Base-by-base conservation (phyloP, 2,797 vertebrate species). In the Falco columbarius region DNA sequence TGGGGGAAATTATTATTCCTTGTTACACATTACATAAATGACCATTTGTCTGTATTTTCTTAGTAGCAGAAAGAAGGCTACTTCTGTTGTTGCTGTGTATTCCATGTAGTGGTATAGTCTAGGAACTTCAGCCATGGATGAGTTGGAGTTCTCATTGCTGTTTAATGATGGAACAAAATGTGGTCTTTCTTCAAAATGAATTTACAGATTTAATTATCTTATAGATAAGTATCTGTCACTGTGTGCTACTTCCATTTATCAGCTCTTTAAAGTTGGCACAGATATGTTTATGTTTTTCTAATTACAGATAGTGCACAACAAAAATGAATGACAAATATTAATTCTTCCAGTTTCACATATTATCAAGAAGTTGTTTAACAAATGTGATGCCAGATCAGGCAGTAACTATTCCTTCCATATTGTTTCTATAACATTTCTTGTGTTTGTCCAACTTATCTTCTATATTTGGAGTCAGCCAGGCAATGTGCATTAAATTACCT, bases 401-500 rank as follows among this genome's bases (percentile, higher is more conserved):
- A 89, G 46, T 73, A 63, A 71, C 71, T 67, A 20, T 54, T 92
- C 36, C 49, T 89, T 94, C 55, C 88, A 67, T 93, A 67, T 79
- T 95, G 65, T 95, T 95, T 86, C 80, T 66, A 51, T 96, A 90
- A 86, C 29, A 36, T 92, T 76, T 76, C 55, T 80, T 89, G 21
- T 77, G 47, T 85, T 97, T 84, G 14, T 95, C 81, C 83, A 89
- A 70, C 58, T 93, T 94, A 83, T 84, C 80, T 89, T 94, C n/a
- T 71, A 6, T 84, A 86, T 75, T 73, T 94, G 52, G 55, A 92
- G 47, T 82, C 83, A 89, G 73, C 67, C 90, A 86, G 92, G 47
- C 67, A 94, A 90, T 95, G 62, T 92, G 86, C 56, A 54, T 95
- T 97, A 87, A 89, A 95, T 94, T 89, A 87, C 36, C 17, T 97